Conservation (phyloP, 2,888 invertebrate genomes). For the Frankliniella intonsa region DNA sequence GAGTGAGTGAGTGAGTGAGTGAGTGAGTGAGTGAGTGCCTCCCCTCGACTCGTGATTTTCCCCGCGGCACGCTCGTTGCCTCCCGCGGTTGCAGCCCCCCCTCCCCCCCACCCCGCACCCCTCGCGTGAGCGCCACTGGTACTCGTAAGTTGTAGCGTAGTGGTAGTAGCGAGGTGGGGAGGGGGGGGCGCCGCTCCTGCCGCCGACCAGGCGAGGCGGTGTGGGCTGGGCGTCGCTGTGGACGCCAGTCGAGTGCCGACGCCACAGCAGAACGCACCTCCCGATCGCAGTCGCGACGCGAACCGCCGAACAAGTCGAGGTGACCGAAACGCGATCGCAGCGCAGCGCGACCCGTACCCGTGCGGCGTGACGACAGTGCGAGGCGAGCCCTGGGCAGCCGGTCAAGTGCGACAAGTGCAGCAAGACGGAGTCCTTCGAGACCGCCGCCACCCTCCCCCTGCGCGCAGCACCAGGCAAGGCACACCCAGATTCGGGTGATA, state of each 20-base stretch:
- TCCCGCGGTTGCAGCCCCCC: background rate
- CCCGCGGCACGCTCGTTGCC: too few species aligned
- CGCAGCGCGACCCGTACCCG: background rate
- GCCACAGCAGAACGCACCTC: background rate
- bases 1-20: too few species aligned
- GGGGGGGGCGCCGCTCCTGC: background rate
- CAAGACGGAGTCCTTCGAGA: constrained; percentile 3
- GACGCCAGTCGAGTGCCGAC: constrained; percentile 19
- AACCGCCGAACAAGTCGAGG: background rate
- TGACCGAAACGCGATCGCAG: background rate
- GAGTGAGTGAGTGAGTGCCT: too few species aligned
- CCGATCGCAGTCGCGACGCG: background rate
- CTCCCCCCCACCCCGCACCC: background rate
- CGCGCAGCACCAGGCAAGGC: background rate
- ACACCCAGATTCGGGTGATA: background rate
- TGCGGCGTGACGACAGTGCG: background rate
- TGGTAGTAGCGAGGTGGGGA: background rate
- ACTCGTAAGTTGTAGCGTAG: background rate
- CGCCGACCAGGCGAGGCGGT: background rate
- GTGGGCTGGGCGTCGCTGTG: constrained; percentile 8
- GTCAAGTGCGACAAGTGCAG: background rate
- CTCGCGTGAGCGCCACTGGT: background rate
- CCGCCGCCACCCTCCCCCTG: constrained; percentile 10
- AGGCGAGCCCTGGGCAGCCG: background rate
- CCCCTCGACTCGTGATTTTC: too few species aligned